These are phyloP conservation scores for Xestia sexstrigata DNA, from an alignment of 2,888 invertebrate genomes.

Conservation along the genomic window DNA sequence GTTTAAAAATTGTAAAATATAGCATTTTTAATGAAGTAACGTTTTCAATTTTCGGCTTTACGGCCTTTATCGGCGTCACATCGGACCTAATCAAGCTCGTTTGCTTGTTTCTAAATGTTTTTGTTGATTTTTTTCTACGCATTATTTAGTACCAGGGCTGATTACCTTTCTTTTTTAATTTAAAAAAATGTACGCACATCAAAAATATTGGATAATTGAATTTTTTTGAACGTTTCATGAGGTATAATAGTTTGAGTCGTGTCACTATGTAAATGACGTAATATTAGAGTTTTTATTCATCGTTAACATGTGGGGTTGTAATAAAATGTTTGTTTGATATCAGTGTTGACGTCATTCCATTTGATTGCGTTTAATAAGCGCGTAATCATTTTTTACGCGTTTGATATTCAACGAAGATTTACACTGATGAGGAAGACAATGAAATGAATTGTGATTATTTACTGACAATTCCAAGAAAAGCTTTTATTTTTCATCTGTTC, in stretches of 20 bases:
- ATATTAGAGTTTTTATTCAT: constrained; percentile 39
- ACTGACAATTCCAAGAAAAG: constrained; percentile 16
- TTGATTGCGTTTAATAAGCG: constrained; percentile 58
- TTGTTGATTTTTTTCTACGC: constrained; percentile 73
- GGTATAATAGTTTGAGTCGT: constrained; percentile 61
- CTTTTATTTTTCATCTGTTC: constrained; percentile 9
- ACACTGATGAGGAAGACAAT: constrained; percentile 45
- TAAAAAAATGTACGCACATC: constrained; percentile 69
- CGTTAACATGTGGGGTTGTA: constrained; percentile 47
- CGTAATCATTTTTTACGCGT: constrained; percentile 31
- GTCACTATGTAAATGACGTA: constrained; percentile 51
- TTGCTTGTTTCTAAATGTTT: constrained; percentile 79
- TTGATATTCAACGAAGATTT: constrained; percentile 6
- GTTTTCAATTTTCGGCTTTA: constrained; percentile 90
- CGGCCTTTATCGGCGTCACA: constrained; percentile 89
- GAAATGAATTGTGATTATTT: constrained; percentile 28
- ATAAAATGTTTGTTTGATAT: constrained; percentile 61
- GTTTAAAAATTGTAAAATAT: constrained; percentile 89
- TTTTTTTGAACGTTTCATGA: constrained; percentile 78
- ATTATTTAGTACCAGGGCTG: constrained; percentile 79
- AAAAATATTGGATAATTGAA: constrained; percentile 82
- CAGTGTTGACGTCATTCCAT: constrained; percentile 56
- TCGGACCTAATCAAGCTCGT: constrained; percentile 87
- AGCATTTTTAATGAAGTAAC: constrained; percentile 89
- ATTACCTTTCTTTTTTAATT: constrained; percentile 86